These are phyloP conservation scores for Ptychochromis oligacanthus DNA, from an alignment of 2,113 vertebrate species.

Conservation along the genomic window DNA sequence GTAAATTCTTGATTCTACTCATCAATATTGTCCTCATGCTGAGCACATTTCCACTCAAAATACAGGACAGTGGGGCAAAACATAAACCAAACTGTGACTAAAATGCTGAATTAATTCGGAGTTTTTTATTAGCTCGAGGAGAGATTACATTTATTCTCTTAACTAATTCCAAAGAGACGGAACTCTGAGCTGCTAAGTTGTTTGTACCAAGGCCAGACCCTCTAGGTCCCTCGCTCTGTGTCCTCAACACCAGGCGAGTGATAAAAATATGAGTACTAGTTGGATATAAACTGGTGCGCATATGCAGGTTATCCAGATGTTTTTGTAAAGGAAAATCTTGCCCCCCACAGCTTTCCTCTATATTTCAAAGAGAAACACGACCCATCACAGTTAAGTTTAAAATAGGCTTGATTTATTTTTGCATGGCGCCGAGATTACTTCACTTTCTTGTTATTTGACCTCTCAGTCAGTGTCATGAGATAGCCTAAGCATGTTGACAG, in stretches of 20 bases:
- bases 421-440: slow-evolving; percentile 77
- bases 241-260: not conserved
- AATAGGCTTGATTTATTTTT: slow-evolving; percentile 79
- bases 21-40: slow-evolving; percentile 11
- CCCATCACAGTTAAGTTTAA: slow-evolving; percentile 71
- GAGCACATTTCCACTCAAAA: slow-evolving; percentile 17
- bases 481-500: slow-evolving; percentile 58
- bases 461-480: slow-evolving; percentile 59
- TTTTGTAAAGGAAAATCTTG: slow-evolving; percentile 20
- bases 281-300: slow-evolving; percentile 5
- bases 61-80: not conserved
- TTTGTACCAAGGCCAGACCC: slow-evolving; percentile 20
- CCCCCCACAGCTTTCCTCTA: slow-evolving; percentile 50
- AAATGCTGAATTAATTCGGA: slow-evolving; percentile 31
- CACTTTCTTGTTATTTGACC: slow-evolving; percentile 79
- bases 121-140: slow-evolving; percentile 28
- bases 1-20: not conserved
- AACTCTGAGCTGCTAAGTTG: slow-evolving; percentile 14
- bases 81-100: slow-evolving; percentile 24
- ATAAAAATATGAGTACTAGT: slow-evolving; percentile 11
- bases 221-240: not conserved
- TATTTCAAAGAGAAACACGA: slow-evolving; percentile 67
- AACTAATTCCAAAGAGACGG: slow-evolving; percentile 19
- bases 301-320: slow-evolving; percentile 2
- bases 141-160: slow-evolving; percentile 25